Base-by-base conservation (phyloP, 2,797 vertebrate genomes). In the Dromococcyx pavoninus region DNA sequence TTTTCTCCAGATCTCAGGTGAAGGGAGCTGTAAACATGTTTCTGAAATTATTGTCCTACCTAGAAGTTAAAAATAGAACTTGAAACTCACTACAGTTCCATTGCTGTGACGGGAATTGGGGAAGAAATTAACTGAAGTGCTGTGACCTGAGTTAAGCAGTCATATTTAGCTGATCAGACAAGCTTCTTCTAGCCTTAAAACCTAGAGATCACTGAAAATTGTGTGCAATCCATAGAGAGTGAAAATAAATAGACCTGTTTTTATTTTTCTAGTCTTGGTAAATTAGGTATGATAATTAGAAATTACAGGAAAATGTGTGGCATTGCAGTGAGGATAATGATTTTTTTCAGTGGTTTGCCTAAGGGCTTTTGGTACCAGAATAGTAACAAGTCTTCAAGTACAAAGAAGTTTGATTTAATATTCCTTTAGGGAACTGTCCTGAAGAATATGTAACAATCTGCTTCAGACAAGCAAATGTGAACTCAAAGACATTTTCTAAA, bases 401-500 rank as follows among this genome's bases (percentile, higher is more conserved):
- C 60, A 95, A 96, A 94, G 75, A 85, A 91, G 89, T 69, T 74
- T 91, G 95, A 92, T 94, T 84, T 43, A 81, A 66, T 94, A 86
- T 89, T 76, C 60, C 88, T 91, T 87, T 86, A 92, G 87, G 86
- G 78, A 94, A 30, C 70, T 96, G 77, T 93, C 78, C 78, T 93
- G 73, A 86, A 94, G 95, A 89, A 89, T 93, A 95, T 73, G 71
- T 91, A 92, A 85, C 91, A 79, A 87, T 96, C 90, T 94, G 86
- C 62, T 95, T 96, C 77, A 96, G 91, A 93, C 50, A 91, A 88
- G 89, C 37, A 95, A 94, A 95, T 93, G 90, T 91, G 91, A 95
- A 94, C 91, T 74, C 89, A 90, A 91, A 95, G 94, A 93, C 91
- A 70, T 91, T 97, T 95, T 88, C 44, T 79, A 91, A 96, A 91